Evolutionary conservation across 2,797 vertebrate genomes (phyloP).

Genomic region (Typhlichthys subterraneus): DNA sequence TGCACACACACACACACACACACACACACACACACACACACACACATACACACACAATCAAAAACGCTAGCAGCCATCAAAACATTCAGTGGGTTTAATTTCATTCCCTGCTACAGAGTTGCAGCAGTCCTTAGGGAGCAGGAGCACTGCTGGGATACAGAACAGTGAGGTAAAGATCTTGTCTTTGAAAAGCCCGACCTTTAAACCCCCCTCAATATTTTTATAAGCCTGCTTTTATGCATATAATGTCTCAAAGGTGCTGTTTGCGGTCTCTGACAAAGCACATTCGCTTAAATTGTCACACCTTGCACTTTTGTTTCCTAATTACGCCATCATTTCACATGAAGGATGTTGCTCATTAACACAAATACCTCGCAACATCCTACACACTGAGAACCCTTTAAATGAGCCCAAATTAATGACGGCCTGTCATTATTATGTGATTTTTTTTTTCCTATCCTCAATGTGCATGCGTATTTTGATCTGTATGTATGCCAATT

Average conservation of each 20-base stretch:
- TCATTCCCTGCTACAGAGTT: conserved; percentile 56
- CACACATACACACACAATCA: background rate
- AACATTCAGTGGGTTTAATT: conserved; percentile 68
- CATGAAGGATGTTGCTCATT: conserved; percentile 84
- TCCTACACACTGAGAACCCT: conserved; percentile 75
- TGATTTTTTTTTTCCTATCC: conserved; percentile 11
- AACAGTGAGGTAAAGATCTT: conserved; percentile 52
- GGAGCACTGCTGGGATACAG: conserved; percentile 46
- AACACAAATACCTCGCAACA: conserved; percentile 81
- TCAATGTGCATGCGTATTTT: background rate
- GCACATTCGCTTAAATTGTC: conserved; percentile 84
- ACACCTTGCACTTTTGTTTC: conserved; percentile 87
- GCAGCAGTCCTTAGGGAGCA: conserved; percentile 35
- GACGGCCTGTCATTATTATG: conserved; percentile 54
- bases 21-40: conserved; percentile 7
- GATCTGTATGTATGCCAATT: conserved; percentile 9
- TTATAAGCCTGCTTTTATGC: conserved; percentile 64
- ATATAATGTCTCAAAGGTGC: conserved; percentile 75
- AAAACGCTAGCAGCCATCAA: background rate
- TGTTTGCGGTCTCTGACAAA: conserved; percentile 84
- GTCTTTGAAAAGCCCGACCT: conserved; percentile 55
- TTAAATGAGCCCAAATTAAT: conserved; percentile 83
- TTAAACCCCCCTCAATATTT: conserved; percentile 54
- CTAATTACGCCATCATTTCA: conserved; percentile 85
- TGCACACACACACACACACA: background rate